Percentiles rank a stretch among this genome's conserved stretches.
Evolutionary conservation across 2,113 vertebrate genomes (phyloP).

Genomic region (Pseudois nayaur): DNA sequence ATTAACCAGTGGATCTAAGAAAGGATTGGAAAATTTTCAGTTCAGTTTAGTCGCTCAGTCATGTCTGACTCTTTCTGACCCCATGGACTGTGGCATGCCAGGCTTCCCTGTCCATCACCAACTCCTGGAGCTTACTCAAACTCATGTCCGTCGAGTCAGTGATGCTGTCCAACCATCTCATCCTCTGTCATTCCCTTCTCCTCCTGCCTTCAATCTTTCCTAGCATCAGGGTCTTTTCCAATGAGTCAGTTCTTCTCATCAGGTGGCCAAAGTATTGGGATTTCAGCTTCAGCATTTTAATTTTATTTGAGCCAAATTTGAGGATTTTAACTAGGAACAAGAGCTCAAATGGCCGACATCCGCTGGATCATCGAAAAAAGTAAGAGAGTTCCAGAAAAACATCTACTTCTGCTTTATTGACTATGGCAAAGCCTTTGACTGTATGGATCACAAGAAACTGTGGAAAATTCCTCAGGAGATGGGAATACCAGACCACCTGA

Average conservation of each 20-base stretch:
- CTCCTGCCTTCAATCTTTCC: background rate
- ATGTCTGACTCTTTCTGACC: background rate
- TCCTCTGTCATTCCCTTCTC: background rate
- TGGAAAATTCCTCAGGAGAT: background rate
- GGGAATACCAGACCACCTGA: background rate
- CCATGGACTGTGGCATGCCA: background rate
- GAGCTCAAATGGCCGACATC: background rate
- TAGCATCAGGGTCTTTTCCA: background rate
- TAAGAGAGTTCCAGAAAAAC: background rate
- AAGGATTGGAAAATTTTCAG: background rate
- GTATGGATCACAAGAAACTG: background rate
- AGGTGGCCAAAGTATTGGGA: background rate
- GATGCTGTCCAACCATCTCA: background rate
- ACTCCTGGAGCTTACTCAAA: background rate
- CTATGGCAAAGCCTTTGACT: background rate
- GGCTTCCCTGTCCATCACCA: background rate
- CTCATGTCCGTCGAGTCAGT: background rate
- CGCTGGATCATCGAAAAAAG: rapidly evolving
- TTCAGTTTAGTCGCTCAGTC: background rate
- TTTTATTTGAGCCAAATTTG: background rate
- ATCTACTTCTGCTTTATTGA: background rate
- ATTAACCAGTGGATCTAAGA: background rate
- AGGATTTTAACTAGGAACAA: background rate
- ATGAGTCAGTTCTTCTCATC: background rate
- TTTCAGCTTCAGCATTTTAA: background rate